These are phyloP conservation scores for Paedocypris sp. DNA, from an alignment of 2,113 vertebrate genomes.

Conservation along the genomic window DNA sequence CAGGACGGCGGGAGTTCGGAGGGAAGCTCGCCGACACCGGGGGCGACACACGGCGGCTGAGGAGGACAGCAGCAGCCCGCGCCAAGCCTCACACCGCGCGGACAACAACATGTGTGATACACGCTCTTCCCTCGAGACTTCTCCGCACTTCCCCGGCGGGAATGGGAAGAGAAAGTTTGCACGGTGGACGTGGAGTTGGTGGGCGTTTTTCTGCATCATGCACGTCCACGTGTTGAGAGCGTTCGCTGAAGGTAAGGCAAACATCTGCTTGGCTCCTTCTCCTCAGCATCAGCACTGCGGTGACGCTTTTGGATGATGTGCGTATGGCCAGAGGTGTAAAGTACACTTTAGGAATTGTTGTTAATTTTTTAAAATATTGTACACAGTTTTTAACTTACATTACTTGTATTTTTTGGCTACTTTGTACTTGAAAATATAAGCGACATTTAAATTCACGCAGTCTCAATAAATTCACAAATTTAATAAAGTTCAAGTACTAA, in stretches of 20 bases:
- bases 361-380: too few relatives aligned
- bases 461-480: too few relatives aligned
- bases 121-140: background rate
- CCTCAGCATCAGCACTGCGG: too few relatives aligned
- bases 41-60: background rate
- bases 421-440: too few relatives aligned
- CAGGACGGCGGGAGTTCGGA: background rate
- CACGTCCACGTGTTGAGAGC: slow-evolving; percentile 72
- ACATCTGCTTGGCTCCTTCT: background rate
- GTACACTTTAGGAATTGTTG: too few relatives aligned
- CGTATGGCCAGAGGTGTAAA: too few relatives aligned
- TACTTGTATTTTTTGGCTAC: too few relatives aligned
- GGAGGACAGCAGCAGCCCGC: background rate
- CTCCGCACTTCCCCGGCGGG: slow-evolving; percentile 3
- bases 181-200: slow-evolving; percentile 61
- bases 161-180: slow-evolving; percentile 62
- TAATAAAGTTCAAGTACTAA: too few relatives aligned
- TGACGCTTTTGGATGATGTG: too few relatives aligned
- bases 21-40: background rate
- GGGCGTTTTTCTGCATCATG: slow-evolving; percentile 69
- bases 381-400: too few relatives aligned
- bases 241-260: slow-evolving; percentile 69
- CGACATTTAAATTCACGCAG: too few relatives aligned
- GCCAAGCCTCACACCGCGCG: background rate
- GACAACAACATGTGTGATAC: background rate